A percentile compares a stretch with the other conserved stretches of the same genome.
Conservation (phyloP, 2,888 invertebrate species). For the Elegia similella region DNA sequence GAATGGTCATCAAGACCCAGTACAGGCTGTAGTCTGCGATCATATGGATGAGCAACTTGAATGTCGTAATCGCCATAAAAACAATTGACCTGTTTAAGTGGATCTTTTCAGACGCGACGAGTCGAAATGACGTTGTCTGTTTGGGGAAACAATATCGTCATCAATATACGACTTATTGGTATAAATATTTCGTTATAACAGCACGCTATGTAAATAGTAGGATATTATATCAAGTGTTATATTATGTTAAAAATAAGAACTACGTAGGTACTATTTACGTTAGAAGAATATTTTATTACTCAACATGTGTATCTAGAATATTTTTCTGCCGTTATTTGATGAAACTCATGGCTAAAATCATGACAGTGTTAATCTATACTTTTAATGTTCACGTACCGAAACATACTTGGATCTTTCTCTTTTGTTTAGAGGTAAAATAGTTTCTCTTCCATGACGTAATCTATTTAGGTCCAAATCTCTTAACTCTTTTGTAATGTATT, state of each 20-base stretch:
- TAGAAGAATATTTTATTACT: no score
- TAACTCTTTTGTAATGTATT: slow-evolving; percentile 85
- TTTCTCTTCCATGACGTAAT: slow-evolving; percentile 80
- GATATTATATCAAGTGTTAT: not conserved
- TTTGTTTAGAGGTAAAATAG: slow-evolving; percentile 85
- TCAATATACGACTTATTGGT: not conserved
- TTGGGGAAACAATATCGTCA: slow-evolving; percentile 34
- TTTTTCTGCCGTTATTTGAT: no score
- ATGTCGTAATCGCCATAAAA: slow-evolving; percentile 84
- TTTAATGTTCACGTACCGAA: slow-evolving; percentile 58
- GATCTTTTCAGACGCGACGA: slow-evolving; percentile 82
- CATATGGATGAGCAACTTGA: slow-evolving; percentile 88
- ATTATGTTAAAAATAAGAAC: not conserved
- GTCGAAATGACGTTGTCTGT: slow-evolving; percentile 78
- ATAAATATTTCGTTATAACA: slow-evolving; percentile 18
- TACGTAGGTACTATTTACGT: no score
- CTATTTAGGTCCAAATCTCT: slow-evolving; percentile 83
- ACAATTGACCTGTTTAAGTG: slow-evolving; percentile 77
- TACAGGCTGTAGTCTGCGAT: slow-evolving; percentile 89
- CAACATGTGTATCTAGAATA: no score
- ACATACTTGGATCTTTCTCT: slow-evolving; percentile 84
- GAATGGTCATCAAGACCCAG: slow-evolving; percentile 85
- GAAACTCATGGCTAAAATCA: not conserved
- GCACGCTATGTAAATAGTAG: not conserved
- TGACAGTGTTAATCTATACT: not conserved